Conservation (phyloP, 2,113 vertebrate species). For the Asarcornis scutulata region DNA sequence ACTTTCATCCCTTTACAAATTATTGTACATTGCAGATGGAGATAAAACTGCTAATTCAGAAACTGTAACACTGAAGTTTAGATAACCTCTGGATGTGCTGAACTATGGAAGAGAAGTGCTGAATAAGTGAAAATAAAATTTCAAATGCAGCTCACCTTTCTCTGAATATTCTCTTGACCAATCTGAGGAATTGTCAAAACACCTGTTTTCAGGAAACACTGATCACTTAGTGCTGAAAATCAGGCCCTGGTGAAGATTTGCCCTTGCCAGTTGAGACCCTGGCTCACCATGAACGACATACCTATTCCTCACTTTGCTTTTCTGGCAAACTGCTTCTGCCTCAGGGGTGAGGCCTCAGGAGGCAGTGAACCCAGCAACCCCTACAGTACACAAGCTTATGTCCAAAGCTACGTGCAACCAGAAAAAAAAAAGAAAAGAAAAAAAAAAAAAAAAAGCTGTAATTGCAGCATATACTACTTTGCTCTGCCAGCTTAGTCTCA, state of each 20-base stretch:
- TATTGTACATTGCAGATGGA: neutral
- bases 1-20: neutral
- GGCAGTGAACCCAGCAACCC: neutral
- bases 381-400: neutral
- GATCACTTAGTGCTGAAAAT: neutral
- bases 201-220: neutral
- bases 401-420: neutral
- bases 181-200: neutral
- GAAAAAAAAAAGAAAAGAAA: slow-evolving; percentile 8
- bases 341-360: neutral
- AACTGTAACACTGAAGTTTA: neutral
- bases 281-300: neutral
- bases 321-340: neutral
- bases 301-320: neutral
- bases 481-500: neutral
- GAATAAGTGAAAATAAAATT: neutral
- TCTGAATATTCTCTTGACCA: neutral
- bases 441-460: neutral
- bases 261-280: neutral
- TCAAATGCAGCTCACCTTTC: neutral
- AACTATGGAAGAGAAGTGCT: neutral
- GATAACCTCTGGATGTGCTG: neutral
- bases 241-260: neutral
- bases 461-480: neutral
- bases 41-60: neutral